Base-by-base conservation (phyloP, 2,888 invertebrate genomes). In the Agriotes lineatus region DNA sequence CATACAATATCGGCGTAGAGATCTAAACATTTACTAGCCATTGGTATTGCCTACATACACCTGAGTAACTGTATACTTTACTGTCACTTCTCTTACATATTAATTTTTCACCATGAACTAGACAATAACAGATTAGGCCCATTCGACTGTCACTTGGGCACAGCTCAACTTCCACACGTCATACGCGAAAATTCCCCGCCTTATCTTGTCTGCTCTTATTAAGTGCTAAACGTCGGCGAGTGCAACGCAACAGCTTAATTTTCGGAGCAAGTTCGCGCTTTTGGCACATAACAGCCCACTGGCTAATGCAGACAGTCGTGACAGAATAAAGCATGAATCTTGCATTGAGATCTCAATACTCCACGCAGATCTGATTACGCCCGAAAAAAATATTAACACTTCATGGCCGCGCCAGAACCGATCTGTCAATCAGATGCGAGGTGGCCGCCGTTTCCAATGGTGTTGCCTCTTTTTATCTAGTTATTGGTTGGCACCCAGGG, bases 321-420 rank as follows among this genome's bases (percentile, higher is more conserved):
- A 48, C 48, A 48, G 48, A 19, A 19, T 48, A 48, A 48, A 48
- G 19, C 48, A 19, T 18, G 44, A 22, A 48, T 48, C 48, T 57
- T 19, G 19, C 22, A 22, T 39, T 14, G 39, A 39, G 37, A 57
- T 57, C 57, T 57, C 18, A 16, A 35, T 25, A 54, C 12, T 19
- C 12, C 57, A 57, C 37, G 19, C 35, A 57, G 57, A 57, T 57
- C 57, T 35, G 57, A 57, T 57, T 54, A 35, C 54, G 35, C 2
- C 20, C 30, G 14, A 42, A 42, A 54, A 52, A 63, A 52, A 52
- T 58, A 62, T 54, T 63, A 68, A 68, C 50, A 48, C 56, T 68
- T 68, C 68, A 68, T 63, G 68, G 68, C 48, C 63, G 62, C 48
- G 35, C 30, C 58, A 57, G 48, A 68, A 66, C 45, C 33, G 58